Evolutionary conservation across 2,113 vertebrate genomes (phyloP).

Genomic region (Stercorarius parasiticus): DNA sequence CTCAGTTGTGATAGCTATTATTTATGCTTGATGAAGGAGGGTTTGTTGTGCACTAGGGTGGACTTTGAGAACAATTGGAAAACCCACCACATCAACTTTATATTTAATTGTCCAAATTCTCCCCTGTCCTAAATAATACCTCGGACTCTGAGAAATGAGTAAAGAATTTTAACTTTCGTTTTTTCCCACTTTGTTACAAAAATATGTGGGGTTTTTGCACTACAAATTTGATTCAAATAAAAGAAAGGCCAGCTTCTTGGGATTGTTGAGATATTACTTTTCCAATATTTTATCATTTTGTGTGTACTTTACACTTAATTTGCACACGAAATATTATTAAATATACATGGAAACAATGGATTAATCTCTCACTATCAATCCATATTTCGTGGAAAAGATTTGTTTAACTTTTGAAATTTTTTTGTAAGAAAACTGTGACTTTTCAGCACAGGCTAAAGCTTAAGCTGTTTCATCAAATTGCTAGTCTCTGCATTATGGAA

Average conservation of each 20-base stretch:
- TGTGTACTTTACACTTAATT: neutral
- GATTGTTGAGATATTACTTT: neutral
- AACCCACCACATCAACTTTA: rapidly evolving
- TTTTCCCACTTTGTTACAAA: neutral
- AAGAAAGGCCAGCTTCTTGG: neutral
- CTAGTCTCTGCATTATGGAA: neutral
- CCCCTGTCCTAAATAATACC: neutral
- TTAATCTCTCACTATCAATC: neutral
- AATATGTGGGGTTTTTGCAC: neutral
- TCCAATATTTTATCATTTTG: neutral
- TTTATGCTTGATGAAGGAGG: neutral
- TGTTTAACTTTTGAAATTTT: neutral
- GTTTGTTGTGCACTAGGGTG: neutral
- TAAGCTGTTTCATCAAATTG: neutral
- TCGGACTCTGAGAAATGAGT: neutral
- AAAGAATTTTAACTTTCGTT: neutral
- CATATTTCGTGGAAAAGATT: neutral
- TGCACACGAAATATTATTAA: neutral
- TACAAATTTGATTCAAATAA: neutral
- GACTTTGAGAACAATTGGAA: neutral
- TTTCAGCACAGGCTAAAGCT: neutral
- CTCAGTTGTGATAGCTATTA: neutral
- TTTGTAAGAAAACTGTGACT: neutral
- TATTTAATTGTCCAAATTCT: neutral
- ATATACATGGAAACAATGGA: neutral